These are phyloP conservation scores for Scaptodrosophila latifasciaeformis DNA, from an alignment of 2,888 invertebrate genomes.

Conservation along the genomic window DNA sequence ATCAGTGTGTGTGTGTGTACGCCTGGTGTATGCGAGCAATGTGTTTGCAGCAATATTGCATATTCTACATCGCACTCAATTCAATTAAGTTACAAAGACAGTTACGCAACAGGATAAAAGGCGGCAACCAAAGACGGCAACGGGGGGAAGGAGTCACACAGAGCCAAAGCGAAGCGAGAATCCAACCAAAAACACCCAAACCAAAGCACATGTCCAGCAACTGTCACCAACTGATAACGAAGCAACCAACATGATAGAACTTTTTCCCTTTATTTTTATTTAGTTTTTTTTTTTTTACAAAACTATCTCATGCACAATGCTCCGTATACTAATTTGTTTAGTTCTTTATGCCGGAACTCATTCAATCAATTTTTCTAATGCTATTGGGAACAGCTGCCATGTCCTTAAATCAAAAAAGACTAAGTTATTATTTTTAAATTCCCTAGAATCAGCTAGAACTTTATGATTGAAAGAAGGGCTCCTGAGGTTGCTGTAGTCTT, in stretches of 20 bases:
- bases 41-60: slow-evolving; percentile 52
- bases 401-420: no score
- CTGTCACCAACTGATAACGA: neutral
- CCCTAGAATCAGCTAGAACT: no score
- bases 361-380: slow-evolving; percentile 43
- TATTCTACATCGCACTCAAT: slow-evolving; percentile 65
- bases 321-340: slow-evolving; percentile 48
- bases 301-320: no score
- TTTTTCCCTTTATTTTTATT: no score
- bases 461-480: no score
- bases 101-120: slow-evolving; percentile 31
- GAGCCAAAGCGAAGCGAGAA: slow-evolving; percentile 4
- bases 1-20: slow-evolving; percentile 1
- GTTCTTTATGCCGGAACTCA: slow-evolving; percentile 47
- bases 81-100: slow-evolving; percentile 66
- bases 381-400: neutral
- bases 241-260: slow-evolving; percentile 1
- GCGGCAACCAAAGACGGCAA: slow-evolving; percentile 21
- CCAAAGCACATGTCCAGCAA: neutral
- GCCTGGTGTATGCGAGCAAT: slow-evolving; percentile 9
- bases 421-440: no score
- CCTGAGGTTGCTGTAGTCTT: no score
- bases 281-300: no score
- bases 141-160: neutral
- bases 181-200: neutral